Evolutionary conservation across 2,888 invertebrate species (phyloP), one percentile per base, ranked within the genome.

Genomic region (Pristionchus entomophagus): DNA sequence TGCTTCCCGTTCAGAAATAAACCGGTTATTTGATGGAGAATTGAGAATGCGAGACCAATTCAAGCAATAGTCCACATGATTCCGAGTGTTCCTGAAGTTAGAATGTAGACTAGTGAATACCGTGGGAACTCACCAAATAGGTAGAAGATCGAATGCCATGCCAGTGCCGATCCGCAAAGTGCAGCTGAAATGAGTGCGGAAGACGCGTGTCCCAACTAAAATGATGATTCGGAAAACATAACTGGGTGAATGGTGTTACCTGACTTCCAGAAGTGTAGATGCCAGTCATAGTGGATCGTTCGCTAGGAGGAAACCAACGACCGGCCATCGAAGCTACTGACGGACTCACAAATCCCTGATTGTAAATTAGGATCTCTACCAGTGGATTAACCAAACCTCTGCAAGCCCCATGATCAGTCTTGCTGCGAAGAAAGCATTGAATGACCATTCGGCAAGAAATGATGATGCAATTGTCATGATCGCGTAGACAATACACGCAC

Each of bases 221-320:
- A 77, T n/a, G 38, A 73, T 22, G 10, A 17, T 73, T 41, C n/a
- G n/a, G 41, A 73, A 73, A n/a, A 22, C 12, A 2, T n/a, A n/a
- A n/a, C n/a, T n/a, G 5, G 2, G 26, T 12, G 29, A 8, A 26
- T 8, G 1, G 59, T 29, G 59, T 62, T 38, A 88, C 88, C 86
- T 91, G 91, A 56, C 90, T 88, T 10, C 91, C 91, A 10, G 90
- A 88, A 10, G 92, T 92, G 84, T 88, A 92, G 77, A 92, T 81
- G 4, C 91, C 90, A n/a, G 89, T 89, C 53, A 88, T 86, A 3
- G 89, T 89, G 14, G 89, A 89, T 38, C 90, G 83, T 65, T 92
- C 92, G 8, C 77, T 69, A 22, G 92, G 89, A 14, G 91, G 87
- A 69, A 91, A 90, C 91, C 92, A 91, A 59, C 89, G 65, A 8